Evolutionary conservation across 2,797 vertebrate genomes (phyloP), one percentile per base, ranked within the genome.

Genomic region (Trematomus bernacchii): DNA sequence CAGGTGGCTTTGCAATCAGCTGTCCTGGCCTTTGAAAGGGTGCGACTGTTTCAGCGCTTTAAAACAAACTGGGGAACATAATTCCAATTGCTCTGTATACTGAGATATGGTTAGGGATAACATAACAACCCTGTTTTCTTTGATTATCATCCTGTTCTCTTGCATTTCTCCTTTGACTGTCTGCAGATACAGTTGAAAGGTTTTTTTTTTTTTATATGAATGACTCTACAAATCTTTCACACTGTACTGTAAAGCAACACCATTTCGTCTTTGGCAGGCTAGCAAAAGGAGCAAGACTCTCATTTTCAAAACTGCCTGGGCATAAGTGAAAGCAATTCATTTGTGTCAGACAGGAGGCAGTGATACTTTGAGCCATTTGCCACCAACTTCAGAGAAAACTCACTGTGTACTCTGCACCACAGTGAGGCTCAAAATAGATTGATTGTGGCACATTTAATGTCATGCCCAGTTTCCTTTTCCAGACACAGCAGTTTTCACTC

Each of bases 1-100:
- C 85, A 90, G 85, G 91, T 85, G 85, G 77, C 21, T 19, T 52
- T 70, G 69, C 74, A 83, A 76, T 92, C 86, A 90, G 59, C 67
- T 82, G 81, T 88, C 87, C 70, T 16, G 69, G 54, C 71, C 61
- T 86, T 82, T 89, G 88, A 90, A 85, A 59, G 47, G 72, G 51
- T 3, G 67, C 66, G 82, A 77, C 78, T 73, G 79, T 66, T 84
- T 50, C 63, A 76, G 75, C 66, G 60, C 81, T 82, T 76, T 62
- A 71, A 76, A 88, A 79, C 78, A 85, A 87, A 78, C 71, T 71
- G 42, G 61, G 67, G 72, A 81, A 77, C 66, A 79, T n/a, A 75
- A 82, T 73, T 84, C 43, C 71, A 87, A 85, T 86, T 58, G 77
- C 77, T 79, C 80, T 71, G 79, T 76, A 53, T 59, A 44, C 55